Base-by-base conservation (phyloP, 1,140 invertebrate genomes). In the Heliconius hermathena region DNA sequence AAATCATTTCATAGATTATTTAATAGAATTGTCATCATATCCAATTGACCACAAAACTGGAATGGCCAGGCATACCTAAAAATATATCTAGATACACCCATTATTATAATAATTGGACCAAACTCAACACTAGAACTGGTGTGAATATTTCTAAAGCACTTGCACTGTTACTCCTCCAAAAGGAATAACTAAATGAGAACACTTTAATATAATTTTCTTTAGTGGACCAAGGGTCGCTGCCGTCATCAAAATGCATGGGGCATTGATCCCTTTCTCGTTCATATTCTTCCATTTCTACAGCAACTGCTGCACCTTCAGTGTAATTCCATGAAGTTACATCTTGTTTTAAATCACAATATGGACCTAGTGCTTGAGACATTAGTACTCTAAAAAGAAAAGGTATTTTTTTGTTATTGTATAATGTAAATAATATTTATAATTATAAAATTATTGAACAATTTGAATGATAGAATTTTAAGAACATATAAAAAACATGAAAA, bases 241-340 rank as follows among this genome's bases (percentile, higher is more conserved):
- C 98, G 92, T 99, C 98, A 88, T 99, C 98, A 91, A 99, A 99
- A 90, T 97, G 96, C 98, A 99, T 98, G 1, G 98, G 98, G 93
- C 98, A 99, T 87, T 98, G 97, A 94, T 99, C 98, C 81, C 98
- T 96, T 94, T 98, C 97, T 95, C 98, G 95, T 94, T 99, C 98
- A 92, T 98, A 98, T 95, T 99, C 99, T 79, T 97, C 96, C 96
- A 99, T 97, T 82, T 98, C 97, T 4, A 99, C 93, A 71, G 98
- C 96, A 33, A 99, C 98, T 76, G 98, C 97, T 72, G 99, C 98
- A 38, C 99, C 99, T 89, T 99, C 97, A 0, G 97, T 97, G 87
- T 97, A 97, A 92, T 98, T 98, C 91, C 95, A 97, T 76, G 98
- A 98, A 3, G 96, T 96, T 0, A 99, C 98, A 88, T 98, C 98